Conservation (phyloP, 2,797 vertebrate genomes). For the Gymnothorax javanicus region DNA sequence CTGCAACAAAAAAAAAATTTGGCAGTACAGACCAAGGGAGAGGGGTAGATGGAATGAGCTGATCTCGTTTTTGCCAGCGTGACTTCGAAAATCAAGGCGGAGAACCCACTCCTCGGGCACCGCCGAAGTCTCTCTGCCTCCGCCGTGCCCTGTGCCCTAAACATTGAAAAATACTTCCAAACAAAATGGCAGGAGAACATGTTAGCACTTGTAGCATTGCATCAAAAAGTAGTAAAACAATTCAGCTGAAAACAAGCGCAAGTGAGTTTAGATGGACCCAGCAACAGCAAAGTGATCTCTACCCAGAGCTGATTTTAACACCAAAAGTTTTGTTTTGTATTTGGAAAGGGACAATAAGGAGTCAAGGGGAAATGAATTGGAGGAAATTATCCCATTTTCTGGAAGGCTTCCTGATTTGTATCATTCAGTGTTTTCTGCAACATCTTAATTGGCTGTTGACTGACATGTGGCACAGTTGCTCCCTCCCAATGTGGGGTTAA, state of each 20-base stretch:
- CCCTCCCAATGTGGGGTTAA: background rate
- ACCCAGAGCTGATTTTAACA: no score
- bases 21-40: no score
- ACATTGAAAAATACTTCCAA: background rate
- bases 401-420: background rate
- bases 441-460: background rate
- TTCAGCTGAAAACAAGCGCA: background rate
- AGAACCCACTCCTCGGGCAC: conserved; percentile 24
- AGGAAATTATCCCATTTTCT: background rate
- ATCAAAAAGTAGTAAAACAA: background rate
- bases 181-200: background rate
- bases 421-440: background rate
- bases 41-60: conserved; percentile 28
- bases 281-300: no score
- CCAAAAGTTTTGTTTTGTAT: no score
- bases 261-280: background rate
- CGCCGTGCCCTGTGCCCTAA: background rate
- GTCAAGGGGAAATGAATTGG: background rate
- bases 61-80: conserved; percentile 42
- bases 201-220: background rate
- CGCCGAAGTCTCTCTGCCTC: conserved; percentile 23
- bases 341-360: background rate
- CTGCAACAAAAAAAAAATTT: conserved; percentile 44
- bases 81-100: conserved; percentile 42
- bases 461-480: background rate